These are phyloP conservation scores for Pollimyrus isidori DNA, from an alignment of 2,113 vertebrate species.

Conservation along the genomic window DNA sequence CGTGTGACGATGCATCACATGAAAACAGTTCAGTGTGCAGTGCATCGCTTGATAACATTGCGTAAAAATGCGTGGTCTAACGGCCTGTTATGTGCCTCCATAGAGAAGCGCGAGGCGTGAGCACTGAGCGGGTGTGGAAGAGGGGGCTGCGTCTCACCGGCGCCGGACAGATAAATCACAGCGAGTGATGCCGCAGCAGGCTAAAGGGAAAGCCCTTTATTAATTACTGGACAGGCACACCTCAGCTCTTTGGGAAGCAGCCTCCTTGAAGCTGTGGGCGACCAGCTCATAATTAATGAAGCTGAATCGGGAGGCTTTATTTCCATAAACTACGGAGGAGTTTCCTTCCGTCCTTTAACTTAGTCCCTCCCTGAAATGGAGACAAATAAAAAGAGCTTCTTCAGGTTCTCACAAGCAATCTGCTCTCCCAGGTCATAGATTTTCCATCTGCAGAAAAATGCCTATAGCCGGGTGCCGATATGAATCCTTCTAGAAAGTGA, in stretches of 20 bases:
- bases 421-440: neutral
- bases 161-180: conserved; percentile 55
- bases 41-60: neutral
- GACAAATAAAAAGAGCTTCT: neutral
- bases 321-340: neutral
- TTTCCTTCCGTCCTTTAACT: neutral
- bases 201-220: conserved; percentile 52
- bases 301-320: conserved; percentile 23
- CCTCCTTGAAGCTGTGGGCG: conserved; percentile 33
- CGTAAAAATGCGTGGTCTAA: neutral
- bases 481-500: neutral
- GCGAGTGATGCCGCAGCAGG: conserved; percentile 45
- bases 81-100: neutral
- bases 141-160: conserved; percentile 44
- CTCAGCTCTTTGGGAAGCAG: conserved; percentile 43
- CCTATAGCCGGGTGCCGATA: neutral
- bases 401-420: neutral
- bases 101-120: neutral
- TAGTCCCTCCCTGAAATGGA: neutral
- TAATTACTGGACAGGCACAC: conserved; percentile 57
- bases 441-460: conserved; percentile 2
- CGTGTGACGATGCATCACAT: too few species aligned
- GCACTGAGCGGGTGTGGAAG: conserved; percentile 26
- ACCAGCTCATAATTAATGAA: conserved; percentile 49
- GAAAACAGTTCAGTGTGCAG: neutral